Conservation (phyloP, 2,888 invertebrate species). For the Buathra laborator region DNA sequence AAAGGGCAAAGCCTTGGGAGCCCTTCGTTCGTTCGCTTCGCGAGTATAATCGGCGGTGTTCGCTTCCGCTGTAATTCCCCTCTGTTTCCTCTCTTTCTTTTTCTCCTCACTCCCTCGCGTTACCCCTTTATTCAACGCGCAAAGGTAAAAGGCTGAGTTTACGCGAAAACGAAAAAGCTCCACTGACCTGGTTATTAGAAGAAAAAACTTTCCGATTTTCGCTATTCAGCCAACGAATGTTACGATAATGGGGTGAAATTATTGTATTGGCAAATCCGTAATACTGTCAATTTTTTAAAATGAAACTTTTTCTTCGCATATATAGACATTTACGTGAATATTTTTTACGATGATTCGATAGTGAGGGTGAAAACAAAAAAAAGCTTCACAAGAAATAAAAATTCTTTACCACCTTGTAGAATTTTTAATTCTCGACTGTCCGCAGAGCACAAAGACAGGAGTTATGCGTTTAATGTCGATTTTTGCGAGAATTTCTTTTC, state of each 20-base stretch:
- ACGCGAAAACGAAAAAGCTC: conserved; percentile 55
- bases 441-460: no score
- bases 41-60: conserved; percentile 52
- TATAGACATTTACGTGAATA: background rate
- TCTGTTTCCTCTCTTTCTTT: conserved; percentile 7
- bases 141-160: conserved; percentile 39
- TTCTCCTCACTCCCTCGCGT: conserved; percentile 10
- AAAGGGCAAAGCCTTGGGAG: conserved; percentile 36
- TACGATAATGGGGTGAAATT: background rate
- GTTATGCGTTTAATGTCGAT: background rate
- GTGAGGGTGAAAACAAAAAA: no score
- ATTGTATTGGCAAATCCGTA: background rate
- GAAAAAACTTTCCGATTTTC: conserved; percentile 31
- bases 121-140: conserved; percentile 35
- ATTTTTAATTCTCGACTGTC: no score
- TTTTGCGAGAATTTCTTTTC: background rate
- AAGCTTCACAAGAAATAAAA: no score
- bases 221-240: background rate
- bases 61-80: conserved; percentile 34
- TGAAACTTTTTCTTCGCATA: background rate
- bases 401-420: no score
- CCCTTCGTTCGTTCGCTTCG: conserved; percentile 32
- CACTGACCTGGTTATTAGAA: conserved; percentile 56
- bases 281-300: conserved; percentile 7
- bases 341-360: no score